phyloP scores from a whole-genome alignment of 2,888 invertebrate genomes.

The Epinotia brunnichana region DNA sequence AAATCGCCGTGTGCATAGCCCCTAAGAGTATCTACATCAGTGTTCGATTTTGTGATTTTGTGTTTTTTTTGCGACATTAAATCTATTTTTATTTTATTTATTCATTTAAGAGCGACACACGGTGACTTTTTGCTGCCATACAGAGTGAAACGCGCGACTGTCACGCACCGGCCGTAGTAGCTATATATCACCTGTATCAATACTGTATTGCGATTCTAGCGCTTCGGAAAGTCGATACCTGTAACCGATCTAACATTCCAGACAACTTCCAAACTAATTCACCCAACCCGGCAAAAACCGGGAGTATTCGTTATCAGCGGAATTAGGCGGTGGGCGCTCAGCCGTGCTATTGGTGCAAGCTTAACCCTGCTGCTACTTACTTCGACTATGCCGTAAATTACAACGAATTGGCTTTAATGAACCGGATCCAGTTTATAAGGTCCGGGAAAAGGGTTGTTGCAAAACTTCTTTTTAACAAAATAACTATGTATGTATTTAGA shows the following conservation, averaged over 20 bases:
- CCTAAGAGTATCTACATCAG: no score
- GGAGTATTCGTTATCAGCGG: conserved; percentile 10
- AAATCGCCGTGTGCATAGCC: no score
- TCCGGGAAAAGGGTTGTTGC: not conserved
- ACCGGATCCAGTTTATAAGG: not conserved
- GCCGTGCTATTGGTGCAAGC: conserved; percentile 21
- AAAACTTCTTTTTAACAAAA: not conserved
- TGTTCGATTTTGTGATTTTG: no score
- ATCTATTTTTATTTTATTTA: no score
- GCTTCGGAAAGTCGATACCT: no score
- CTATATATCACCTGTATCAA: no score
- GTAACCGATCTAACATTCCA: not conserved
- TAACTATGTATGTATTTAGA: not conserved
- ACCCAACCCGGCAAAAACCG: conserved; percentile 16
- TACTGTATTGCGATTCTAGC: no score
- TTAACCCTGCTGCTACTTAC: conserved; percentile 1
- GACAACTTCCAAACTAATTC: conserved; percentile 9
- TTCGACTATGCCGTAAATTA: conserved; percentile 4
- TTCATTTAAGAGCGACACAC: no score
- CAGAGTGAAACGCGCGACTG: no score
- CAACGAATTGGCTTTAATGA: not conserved
- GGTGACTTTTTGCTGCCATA: no score
- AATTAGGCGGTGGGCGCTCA: conserved; percentile 10
- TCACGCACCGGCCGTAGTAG: no score
- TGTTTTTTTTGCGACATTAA: no score